Evolutionary conservation across 2,888 invertebrate species (phyloP).

Genomic region (Apotomis capreana): DNA sequence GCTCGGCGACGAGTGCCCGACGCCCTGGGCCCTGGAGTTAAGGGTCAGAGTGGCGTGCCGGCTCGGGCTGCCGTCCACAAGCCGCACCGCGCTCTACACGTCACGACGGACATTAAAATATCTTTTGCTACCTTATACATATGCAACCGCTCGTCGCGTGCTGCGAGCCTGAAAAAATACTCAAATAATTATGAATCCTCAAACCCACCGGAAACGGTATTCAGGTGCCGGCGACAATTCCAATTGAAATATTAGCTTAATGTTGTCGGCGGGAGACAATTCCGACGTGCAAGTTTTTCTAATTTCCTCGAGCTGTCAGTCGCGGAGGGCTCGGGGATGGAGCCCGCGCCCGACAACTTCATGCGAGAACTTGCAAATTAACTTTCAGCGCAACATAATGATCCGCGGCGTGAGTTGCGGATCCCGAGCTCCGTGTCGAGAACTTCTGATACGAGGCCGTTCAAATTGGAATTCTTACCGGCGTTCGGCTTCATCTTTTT

Average conservation of each 20-base stretch:
- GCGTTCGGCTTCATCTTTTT: constrained; percentile 37
- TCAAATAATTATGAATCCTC: constrained; percentile 17
- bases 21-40: constrained; percentile 5
- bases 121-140: constrained; percentile 42
- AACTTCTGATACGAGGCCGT: constrained; percentile 10
- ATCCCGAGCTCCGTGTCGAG: constrained; percentile 5
- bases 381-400: constrained; percentile 38
- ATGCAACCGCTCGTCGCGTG: constrained; percentile 40
- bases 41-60: neutral
- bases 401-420: constrained; percentile 31
- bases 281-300: constrained; percentile 24
- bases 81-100: constrained; percentile 38
- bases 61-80: constrained; percentile 43
- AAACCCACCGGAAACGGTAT: constrained; percentile 24
- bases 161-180: constrained; percentile 41
- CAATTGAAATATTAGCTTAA: constrained; percentile 5
- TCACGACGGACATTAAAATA: constrained; percentile 32
- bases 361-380: constrained; percentile 37
- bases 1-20: constrained; percentile 40
- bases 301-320: constrained; percentile 21
- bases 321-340: neutral
- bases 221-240: constrained; percentile 19
- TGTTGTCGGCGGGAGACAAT: neutral
- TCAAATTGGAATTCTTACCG: constrained; percentile 33
- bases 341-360: constrained; percentile 27